Evolutionary conservation across 2,113 vertebrate species (phyloP).

Genomic region (Cygnus buccinator): DNA sequence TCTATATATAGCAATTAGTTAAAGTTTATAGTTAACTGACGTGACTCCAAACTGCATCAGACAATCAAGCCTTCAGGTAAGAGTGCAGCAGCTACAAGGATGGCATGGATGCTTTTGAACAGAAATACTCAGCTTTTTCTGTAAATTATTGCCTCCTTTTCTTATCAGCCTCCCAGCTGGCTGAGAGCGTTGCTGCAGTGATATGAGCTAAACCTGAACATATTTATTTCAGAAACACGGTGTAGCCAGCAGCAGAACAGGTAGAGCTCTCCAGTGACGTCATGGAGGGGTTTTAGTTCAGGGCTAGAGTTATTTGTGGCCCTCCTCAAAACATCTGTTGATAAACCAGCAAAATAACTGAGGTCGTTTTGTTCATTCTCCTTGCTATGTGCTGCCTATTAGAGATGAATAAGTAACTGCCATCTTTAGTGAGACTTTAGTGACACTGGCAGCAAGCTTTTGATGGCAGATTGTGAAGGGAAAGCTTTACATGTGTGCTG

Average conservation of each 20-base stretch:
- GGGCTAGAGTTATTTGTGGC: not conserved
- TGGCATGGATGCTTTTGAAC: constrained; percentile 5
- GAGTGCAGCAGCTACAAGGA: constrained; percentile 13
- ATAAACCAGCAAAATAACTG: not conserved
- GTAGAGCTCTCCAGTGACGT: not conserved
- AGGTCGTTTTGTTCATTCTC: not conserved
- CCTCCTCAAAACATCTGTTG: not conserved
- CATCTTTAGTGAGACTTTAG: not conserved
- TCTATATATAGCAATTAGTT: constrained; percentile 41
- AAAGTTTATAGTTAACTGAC: constrained; percentile 26
- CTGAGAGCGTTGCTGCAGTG: not conserved
- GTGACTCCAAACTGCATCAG: constrained; percentile 13
- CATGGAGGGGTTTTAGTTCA: not conserved
- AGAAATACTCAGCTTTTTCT: constrained; percentile 22
- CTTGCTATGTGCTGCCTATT: not conserved
- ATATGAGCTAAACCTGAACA: not conserved
- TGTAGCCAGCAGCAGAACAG: not conserved
- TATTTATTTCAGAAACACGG: not conserved
- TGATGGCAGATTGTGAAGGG: not conserved
- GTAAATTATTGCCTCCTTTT: not conserved
- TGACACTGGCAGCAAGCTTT: not conserved
- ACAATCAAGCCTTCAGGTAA: constrained; percentile 49
- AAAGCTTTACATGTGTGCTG: rapidly evolving
- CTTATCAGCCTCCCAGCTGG: not conserved
- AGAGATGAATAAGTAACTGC: not conserved